Conservation (phyloP, 2,888 invertebrate species). For the Labia minor region DNA sequence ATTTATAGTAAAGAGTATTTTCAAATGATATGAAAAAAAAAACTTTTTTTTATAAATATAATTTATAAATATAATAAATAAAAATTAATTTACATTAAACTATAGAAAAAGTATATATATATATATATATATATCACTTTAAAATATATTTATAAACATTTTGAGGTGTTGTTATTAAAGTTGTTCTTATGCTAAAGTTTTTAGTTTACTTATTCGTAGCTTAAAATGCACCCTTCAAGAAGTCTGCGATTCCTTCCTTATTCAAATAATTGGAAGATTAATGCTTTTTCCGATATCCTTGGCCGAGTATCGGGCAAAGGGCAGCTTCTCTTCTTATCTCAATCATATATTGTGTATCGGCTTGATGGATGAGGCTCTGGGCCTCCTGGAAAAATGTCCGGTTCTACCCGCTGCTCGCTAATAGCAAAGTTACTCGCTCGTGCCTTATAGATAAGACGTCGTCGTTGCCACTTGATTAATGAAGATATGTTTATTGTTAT, state of each 20-base stretch:
- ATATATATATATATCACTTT: too few species aligned
- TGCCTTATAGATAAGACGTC: not conserved
- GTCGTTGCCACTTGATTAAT: not conserved
- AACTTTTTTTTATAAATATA: too few species aligned
- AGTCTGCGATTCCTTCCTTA: not conserved
- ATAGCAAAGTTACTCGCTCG: not conserved
- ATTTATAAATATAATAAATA: too few species aligned
- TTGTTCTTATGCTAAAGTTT: too few species aligned
- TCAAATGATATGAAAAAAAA: too few species aligned
- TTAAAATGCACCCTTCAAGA: too few species aligned
- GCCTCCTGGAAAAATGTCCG: not conserved
- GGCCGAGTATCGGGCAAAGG: not conserved
- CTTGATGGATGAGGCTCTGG: not conserved
- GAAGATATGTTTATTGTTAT: conserved; percentile 13
- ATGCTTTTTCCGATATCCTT: not conserved
- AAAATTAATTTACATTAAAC: too few species aligned
- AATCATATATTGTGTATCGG: conserved; percentile 13
- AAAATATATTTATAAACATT: too few species aligned
- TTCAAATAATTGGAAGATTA: conserved; percentile 13
- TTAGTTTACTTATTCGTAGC: too few species aligned
- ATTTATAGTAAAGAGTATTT: too few species aligned
- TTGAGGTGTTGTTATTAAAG: too few species aligned
- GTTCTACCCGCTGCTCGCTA: not conserved
- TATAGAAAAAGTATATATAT: too few species aligned
- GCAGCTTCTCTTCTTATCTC: not conserved